Conservation (phyloP, 2,888 invertebrate genomes). For the Orthosia gracilis region DNA sequence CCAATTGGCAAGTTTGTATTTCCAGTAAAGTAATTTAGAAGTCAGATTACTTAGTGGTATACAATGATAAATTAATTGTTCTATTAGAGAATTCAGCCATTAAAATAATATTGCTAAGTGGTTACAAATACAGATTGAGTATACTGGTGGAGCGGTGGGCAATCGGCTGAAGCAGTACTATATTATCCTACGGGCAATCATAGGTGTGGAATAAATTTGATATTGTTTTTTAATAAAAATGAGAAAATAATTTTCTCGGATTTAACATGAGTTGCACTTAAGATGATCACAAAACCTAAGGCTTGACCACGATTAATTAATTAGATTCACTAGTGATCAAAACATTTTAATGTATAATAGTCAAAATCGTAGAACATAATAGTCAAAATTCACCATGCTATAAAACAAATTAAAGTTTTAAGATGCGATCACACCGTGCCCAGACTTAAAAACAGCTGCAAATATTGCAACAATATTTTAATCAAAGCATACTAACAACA, state of each 20-base stretch:
- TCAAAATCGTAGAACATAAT: no score
- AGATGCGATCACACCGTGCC: background rate
- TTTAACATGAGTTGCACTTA: background rate
- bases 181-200: background rate
- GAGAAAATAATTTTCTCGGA: background rate
- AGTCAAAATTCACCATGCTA: background rate
- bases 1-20: slow-evolving; percentile 18
- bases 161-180: background rate
- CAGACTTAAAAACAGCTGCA: background rate
- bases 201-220: background rate
- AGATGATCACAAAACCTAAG: no score
- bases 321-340: no score
- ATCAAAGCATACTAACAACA: slow-evolving; percentile 12
- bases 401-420: background rate
- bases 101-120: slow-evolving; percentile 34
- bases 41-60: slow-evolving; percentile 32
- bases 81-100: slow-evolving; percentile 21
- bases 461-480: background rate
- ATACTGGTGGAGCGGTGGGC: background rate
- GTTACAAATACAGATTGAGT: slow-evolving; percentile 7
- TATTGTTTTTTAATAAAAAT: background rate
- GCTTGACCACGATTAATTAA: no score
- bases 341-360: no score
- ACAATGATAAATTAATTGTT: slow-evolving; percentile 44
- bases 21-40: slow-evolving; percentile 24